Percentiles rank a stretch among this genome's conserved stretches.
These are phyloP conservation scores for Seladonia tumulorum DNA, from an alignment of 2,888 invertebrate genomes.

Conservation along the genomic window DNA sequence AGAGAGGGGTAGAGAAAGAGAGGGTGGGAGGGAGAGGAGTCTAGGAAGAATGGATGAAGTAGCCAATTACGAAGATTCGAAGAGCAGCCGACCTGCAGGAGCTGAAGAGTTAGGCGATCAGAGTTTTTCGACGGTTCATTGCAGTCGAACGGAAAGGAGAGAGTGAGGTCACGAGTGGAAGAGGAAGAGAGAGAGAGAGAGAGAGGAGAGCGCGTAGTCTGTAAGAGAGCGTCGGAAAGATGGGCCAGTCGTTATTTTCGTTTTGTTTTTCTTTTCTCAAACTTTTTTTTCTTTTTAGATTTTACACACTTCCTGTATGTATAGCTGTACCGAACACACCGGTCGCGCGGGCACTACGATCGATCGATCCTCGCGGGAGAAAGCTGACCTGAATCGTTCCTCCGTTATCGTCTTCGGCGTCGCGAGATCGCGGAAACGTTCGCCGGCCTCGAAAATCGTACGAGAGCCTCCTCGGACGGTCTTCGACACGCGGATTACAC, in stretches of 20 bases:
- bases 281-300: constrained; percentile 46
- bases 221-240: constrained; percentile 63
- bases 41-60: constrained; percentile 31
- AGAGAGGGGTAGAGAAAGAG: constrained; percentile 17
- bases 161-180: constrained; percentile 3
- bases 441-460: not conserved
- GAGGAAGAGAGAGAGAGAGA: not conserved
- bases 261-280: constrained; percentile 17
- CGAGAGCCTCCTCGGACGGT: not conserved
- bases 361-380: constrained; percentile 20
- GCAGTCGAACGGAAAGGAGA: not conserved
- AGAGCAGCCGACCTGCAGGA: constrained; percentile 16
- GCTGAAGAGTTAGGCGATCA: constrained; percentile 35
- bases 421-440: not conserved
- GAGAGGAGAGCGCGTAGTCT: constrained; percentile 42
- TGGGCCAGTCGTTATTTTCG: constrained; percentile 67
- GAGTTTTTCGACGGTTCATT: constrained; percentile 42
- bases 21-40: constrained; percentile 22
- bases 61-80: constrained; percentile 51
- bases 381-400: constrained; percentile 35
- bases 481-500: not conserved
- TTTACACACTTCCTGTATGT: constrained; percentile 52
- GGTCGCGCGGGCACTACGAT: constrained; percentile 2
- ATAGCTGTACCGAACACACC: constrained; percentile 1
- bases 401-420: not conserved